Evolutionary conservation across 2,888 invertebrate genomes (phyloP).

Genomic region (Trachelus troglodyta): DNA sequence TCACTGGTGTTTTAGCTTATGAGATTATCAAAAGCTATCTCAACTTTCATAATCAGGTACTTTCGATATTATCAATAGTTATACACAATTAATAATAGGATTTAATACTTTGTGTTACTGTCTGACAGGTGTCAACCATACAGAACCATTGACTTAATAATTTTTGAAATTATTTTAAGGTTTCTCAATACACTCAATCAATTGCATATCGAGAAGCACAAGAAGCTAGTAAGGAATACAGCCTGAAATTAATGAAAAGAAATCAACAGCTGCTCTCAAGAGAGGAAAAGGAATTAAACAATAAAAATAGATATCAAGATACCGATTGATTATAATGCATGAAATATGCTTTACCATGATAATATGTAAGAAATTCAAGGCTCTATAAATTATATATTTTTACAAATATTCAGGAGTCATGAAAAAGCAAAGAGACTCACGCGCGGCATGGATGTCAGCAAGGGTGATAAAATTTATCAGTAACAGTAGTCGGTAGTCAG

Average conservation of each 20-base stretch:
- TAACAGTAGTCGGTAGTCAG: not conserved
- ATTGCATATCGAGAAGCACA: constrained; percentile 37
- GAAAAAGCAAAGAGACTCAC: not conserved
- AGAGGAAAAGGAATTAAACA: not conserved
- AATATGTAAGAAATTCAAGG: not conserved
- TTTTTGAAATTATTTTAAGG: constrained; percentile 26
- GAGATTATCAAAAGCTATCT: constrained; percentile 40
- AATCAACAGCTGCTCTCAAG: constrained; percentile 27
- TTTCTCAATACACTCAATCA: constrained; percentile 43
- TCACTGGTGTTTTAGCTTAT: constrained; percentile 34
- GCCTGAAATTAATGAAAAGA: constrained; percentile 30
- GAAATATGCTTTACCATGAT: not conserved
- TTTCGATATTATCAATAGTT: not conserved
- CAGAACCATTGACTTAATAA: not conserved
- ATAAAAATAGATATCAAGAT: not conserved
- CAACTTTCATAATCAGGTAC: constrained; percentile 38
- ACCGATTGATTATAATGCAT: not conserved
- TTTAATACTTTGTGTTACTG: not conserved
- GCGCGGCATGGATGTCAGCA: not conserved
- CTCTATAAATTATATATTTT: not conserved
- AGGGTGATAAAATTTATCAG: not conserved
- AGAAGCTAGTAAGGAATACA: constrained; percentile 37
- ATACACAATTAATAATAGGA: not conserved
- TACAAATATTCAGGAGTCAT: not conserved
- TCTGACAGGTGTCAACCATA: not conserved